These are phyloP conservation scores for Lycaon pictus DNA, from an alignment of 2,113 vertebrate species.

Conservation along the genomic window DNA sequence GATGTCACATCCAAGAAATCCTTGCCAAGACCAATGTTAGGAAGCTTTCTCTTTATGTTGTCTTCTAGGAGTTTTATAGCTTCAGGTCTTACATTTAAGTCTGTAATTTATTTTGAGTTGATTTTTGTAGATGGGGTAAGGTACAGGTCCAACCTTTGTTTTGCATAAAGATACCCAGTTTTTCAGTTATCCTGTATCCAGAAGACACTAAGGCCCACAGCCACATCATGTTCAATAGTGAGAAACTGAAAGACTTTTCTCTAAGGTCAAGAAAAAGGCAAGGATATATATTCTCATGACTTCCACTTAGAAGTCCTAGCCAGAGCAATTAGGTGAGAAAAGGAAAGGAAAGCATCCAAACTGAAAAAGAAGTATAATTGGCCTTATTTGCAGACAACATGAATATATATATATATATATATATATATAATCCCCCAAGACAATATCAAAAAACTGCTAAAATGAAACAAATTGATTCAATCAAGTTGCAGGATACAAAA, in stretches of 20 bases:
- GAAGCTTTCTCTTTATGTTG: neutral
- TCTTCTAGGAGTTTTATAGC: neutral
- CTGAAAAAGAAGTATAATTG: neutral
- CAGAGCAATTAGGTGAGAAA: neutral
- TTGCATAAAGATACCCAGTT: neutral
- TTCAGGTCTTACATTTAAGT: neutral
- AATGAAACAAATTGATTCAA: neutral
- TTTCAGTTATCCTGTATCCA: neutral
- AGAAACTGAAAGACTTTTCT: neutral
- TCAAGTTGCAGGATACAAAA: neutral
- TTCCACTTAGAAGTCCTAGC: neutral
- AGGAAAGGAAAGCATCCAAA: neutral
- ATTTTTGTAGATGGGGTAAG: neutral
- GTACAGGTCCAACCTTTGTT: neutral
- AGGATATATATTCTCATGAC: neutral
- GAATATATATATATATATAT: neutral
- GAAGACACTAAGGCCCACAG: neutral
- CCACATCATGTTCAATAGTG: neutral
- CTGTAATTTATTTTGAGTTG: neutral
- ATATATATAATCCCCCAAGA: neutral
- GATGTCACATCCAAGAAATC: neutral
- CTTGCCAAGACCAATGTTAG: neutral
- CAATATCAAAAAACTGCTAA: neutral
- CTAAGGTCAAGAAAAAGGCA: neutral
- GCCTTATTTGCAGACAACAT: neutral